Evolutionary conservation across 2,888 invertebrate species (phyloP).

Genomic region (Tetheella fluctuosa): DNA sequence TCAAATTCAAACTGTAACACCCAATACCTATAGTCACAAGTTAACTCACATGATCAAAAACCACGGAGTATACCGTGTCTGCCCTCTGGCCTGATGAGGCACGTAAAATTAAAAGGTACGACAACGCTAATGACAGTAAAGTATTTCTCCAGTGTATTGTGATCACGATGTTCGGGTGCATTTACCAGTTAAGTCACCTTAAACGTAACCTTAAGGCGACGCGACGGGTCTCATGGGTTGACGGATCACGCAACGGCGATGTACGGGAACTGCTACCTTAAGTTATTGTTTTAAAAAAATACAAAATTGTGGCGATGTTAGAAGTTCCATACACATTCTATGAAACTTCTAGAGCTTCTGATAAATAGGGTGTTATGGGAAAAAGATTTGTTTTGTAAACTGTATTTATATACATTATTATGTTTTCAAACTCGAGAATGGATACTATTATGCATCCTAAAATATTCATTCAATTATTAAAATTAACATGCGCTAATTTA

Average conservation of each 20-base stretch:
- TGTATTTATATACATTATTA: no score
- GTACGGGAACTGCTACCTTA: neutral
- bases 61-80: slow-evolving; percentile 31
- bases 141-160: slow-evolving; percentile 45
- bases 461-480: no score
- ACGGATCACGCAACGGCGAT: slow-evolving; percentile 48
- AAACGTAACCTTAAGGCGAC: slow-evolving; percentile 58
- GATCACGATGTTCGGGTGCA: slow-evolving; percentile 51
- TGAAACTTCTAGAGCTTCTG: no score
- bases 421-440: no score
- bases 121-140: slow-evolving; percentile 55
- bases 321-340: no score
- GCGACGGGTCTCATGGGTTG: slow-evolving; percentile 41
- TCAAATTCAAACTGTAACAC: neutral
- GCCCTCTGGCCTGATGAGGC: slow-evolving; percentile 41
- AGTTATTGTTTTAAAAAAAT: neutral
- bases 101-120: slow-evolving; percentile 48
- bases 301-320: neutral
- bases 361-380: no score
- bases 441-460: no score
- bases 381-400: no score
- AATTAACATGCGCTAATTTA: neutral
- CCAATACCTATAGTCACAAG: neutral
- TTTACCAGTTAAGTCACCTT: slow-evolving; percentile 52
- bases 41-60: slow-evolving; percentile 24